A percentile compares a stretch with the other conserved stretches of the same genome.
Conservation (phyloP, 2,797 vertebrate species). For the Mus spretus region DNA sequence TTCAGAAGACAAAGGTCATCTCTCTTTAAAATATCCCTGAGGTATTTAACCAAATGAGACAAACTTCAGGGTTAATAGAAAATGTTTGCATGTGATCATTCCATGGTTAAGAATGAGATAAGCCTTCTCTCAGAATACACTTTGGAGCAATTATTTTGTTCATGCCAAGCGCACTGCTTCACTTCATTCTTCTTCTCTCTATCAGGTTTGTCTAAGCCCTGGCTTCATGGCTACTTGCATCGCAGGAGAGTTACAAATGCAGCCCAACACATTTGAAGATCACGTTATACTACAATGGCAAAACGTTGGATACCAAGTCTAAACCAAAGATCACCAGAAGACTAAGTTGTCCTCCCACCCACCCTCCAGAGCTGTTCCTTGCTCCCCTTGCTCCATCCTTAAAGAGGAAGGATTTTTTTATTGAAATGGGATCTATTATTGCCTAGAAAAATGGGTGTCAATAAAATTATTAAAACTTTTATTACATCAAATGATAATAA, state of each 20-base stretch:
- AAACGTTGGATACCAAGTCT: background rate
- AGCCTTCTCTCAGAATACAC: background rate
- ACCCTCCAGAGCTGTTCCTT: background rate
- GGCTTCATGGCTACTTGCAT: background rate
- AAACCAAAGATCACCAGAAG: background rate
- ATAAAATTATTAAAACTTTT: constrained; percentile 10
- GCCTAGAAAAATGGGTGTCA: background rate
- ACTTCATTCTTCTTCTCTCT: background rate
- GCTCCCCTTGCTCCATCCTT: background rate
- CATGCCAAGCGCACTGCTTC: background rate
- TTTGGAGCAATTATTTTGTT: background rate
- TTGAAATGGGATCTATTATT: background rate
- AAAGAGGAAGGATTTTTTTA: background rate
- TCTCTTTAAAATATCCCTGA: background rate
- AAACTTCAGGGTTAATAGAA: background rate
- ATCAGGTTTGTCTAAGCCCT: background rate
- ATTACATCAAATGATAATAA: background rate
- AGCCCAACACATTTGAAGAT: background rate
- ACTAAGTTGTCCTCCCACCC: background rate
- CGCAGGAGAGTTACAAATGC: background rate
- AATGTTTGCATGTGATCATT: background rate
- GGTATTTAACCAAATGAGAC: background rate
- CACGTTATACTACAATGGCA: background rate
- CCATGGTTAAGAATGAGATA: background rate
- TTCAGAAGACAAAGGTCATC: constrained; percentile 1